phyloP scores from a whole-genome alignment of 2,797 vertebrate species.

The Pteronotus mesoamericanus region DNA sequence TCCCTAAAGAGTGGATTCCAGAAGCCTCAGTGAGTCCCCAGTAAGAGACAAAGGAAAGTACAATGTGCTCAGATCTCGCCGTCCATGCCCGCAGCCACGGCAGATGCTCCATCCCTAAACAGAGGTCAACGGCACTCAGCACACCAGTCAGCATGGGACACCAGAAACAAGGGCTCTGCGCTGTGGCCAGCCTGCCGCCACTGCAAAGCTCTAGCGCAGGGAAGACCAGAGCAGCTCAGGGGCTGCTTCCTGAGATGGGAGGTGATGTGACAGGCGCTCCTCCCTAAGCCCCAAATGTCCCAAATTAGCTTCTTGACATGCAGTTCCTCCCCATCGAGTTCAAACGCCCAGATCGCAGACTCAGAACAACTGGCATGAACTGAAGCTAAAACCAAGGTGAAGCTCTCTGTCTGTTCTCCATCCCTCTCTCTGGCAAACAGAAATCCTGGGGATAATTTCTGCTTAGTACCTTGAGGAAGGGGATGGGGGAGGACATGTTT shows the following conservation, averaged over 20 bases:
- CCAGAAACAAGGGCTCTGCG: background rate
- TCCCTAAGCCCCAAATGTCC: background rate
- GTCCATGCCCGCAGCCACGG: accelerated
- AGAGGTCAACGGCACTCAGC: too few species aligned
- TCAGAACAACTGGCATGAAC: background rate
- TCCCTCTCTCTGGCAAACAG: background rate
- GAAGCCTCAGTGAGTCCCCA: background rate
- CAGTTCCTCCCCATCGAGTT: background rate
- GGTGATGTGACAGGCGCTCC: background rate
- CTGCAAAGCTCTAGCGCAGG: background rate
- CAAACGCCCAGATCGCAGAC: background rate
- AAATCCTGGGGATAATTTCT: background rate
- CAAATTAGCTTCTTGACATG: background rate
- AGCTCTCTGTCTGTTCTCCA: background rate
- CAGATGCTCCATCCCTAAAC: too few species aligned
- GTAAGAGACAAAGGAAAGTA: background rate
- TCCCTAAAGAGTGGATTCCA: background rate
- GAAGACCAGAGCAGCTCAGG: background rate
- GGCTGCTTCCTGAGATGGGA: background rate
- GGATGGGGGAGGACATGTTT: background rate
- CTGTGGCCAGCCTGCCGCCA: accelerated
- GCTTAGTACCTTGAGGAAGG: background rate
- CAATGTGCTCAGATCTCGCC: accelerated
- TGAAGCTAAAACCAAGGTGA: background rate
- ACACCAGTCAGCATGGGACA: background rate